These are phyloP conservation scores for Turritopsis rubra DNA, from an alignment of 30 jellyfish, hydroid and myxozoan species.

Conservation along the genomic window DNA sequence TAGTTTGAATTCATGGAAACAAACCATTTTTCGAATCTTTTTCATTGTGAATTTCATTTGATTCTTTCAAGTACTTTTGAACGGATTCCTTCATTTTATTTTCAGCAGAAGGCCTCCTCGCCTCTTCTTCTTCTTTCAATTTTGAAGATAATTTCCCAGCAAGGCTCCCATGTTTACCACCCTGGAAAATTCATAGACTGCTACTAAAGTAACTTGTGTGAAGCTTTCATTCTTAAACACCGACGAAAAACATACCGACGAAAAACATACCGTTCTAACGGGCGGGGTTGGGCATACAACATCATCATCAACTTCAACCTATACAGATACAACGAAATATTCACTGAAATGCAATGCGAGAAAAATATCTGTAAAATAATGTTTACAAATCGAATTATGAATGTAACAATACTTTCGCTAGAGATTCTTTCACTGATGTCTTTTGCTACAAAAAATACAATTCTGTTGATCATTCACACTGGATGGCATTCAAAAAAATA, in stretches of 20 bases:
- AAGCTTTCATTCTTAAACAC: too few species aligned
- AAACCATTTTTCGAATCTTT: background rate
- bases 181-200: background rate
- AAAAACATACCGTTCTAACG: background rate
- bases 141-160: background rate
- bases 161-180: background rate
- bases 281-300: slow-evolving; percentile 1
- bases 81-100: slow-evolving; percentile 3
- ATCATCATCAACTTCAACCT: slow-evolving; percentile 6
- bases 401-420: background rate
- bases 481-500: too few species aligned
- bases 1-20: too few species aligned
- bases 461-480: too few species aligned
- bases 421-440: background rate
- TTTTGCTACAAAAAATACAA: background rate
- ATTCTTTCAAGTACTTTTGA: background rate
- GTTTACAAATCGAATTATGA: too few species aligned
- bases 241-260: too few species aligned
- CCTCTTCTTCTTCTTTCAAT: background rate
- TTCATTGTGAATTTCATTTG: slow-evolving; percentile 1
- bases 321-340: background rate
- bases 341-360: too few species aligned
- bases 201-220: too few species aligned
- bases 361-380: too few species aligned
- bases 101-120: background rate